These are phyloP conservation scores for Macaca fascicularis DNA, from an alignment of 2,113 vertebrate genomes.

Conservation along the genomic window T2T-MFA8v1.1 NC_088375.1:117442501-117443000, in stretches of 20 bases:
- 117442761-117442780: not conserved
- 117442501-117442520: not conserved
- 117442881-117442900: not conserved
- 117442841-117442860: not conserved
- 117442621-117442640: not conserved
- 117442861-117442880: accelerated
- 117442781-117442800: not conserved
- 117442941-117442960: not conserved
- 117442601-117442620: not conserved
- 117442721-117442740: not conserved
- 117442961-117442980: not conserved
- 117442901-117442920: not conserved
- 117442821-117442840: not conserved
- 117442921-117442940: not conserved
- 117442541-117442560: not conserved
- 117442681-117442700: not conserved
- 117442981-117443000: not conserved
- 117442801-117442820: not conserved
- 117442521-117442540: not conserved
- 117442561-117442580: not conserved
- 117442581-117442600: not conserved
- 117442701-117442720: not conserved
- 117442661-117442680: not conserved
- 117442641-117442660: not conserved
- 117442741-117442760: not conserved